Evolutionary conservation across 1,140 invertebrate species (phyloP).

Genomic region (Grapholita molesta): DNA sequence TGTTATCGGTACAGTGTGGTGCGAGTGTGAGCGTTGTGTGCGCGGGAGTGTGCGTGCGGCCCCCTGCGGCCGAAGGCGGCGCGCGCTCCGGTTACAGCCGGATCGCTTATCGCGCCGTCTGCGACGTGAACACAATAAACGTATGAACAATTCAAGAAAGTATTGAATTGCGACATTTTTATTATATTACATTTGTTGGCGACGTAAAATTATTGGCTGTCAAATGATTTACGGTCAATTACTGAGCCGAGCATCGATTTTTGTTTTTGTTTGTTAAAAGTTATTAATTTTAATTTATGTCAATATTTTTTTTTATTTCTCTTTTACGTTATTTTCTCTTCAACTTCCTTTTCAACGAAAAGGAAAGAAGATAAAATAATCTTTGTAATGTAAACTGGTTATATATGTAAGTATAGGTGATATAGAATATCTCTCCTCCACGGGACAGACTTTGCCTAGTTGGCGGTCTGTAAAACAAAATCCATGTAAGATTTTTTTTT

Average conservation of each 20-base stretch:
- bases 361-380: too few species aligned
- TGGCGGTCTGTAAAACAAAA: too few species aligned
- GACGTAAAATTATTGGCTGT: not conserved
- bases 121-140: constrained; percentile 25
- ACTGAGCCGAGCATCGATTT: not conserved
- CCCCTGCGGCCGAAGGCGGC: constrained; percentile 57
- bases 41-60: constrained; percentile 44
- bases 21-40: constrained; percentile 24
- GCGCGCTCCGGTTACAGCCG: constrained; percentile 47
- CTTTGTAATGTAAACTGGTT: too few species aligned
- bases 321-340: too few species aligned
- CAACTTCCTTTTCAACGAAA: too few species aligned
- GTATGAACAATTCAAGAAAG: constrained; percentile 32
- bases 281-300: too few species aligned
- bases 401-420: too few species aligned
- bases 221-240: not conserved
- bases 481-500: too few species aligned
- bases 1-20: constrained; percentile 49
- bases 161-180: constrained; percentile 17
- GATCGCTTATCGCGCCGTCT: constrained; percentile 62
- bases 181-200: not conserved
- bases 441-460: too few species aligned
- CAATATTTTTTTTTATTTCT: too few species aligned
- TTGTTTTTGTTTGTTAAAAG: too few species aligned
- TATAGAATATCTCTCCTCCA: too few species aligned